phyloP scores from a whole-genome alignment of 2,888 invertebrate species.

The Aleiodes leptofemur region DNA sequence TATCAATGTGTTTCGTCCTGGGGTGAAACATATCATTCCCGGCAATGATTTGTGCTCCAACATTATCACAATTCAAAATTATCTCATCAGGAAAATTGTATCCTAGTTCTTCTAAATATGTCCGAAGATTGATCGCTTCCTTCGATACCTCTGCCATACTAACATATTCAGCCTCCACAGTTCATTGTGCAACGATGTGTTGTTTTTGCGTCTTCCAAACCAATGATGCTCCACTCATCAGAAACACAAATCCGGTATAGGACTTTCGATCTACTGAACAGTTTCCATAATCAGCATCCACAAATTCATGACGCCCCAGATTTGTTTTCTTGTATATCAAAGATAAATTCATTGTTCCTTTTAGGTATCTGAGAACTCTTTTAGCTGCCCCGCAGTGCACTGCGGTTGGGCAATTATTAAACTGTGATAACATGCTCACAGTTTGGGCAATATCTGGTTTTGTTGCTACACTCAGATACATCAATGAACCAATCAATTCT shows the following conservation, averaged over 20 bases:
- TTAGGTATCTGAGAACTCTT: slow-evolving; percentile 42
- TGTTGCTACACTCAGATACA: slow-evolving; percentile 52
- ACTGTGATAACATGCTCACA: slow-evolving; percentile 51
- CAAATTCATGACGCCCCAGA: neutral
- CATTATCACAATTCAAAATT: slow-evolving; percentile 8
- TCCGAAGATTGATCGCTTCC: neutral
- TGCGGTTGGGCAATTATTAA: slow-evolving; percentile 38
- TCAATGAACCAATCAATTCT: slow-evolving; percentile 47
- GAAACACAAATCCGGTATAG: slow-evolving; percentile 3
- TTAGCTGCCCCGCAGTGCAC: slow-evolving; percentile 44
- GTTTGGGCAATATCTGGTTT: slow-evolving; percentile 52
- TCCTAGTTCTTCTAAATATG: neutral
- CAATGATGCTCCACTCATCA: slow-evolving; percentile 1
- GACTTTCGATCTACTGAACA: neutral
- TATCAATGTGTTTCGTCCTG: neutral
- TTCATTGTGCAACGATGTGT: neutral
- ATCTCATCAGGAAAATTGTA: neutral
- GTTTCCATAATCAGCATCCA: slow-evolving; percentile 11
- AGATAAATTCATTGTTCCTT: slow-evolving; percentile 28
- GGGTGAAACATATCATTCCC: neutral
- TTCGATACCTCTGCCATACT: neutral
- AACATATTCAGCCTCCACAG: neutral
- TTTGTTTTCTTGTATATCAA: slow-evolving; percentile 14
- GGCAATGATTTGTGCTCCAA: neutral
- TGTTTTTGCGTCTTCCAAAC: slow-evolving; percentile 12